Conservation (phyloP, 2,113 vertebrate species). For the Campylorhamphus procurvoides region DNA sequence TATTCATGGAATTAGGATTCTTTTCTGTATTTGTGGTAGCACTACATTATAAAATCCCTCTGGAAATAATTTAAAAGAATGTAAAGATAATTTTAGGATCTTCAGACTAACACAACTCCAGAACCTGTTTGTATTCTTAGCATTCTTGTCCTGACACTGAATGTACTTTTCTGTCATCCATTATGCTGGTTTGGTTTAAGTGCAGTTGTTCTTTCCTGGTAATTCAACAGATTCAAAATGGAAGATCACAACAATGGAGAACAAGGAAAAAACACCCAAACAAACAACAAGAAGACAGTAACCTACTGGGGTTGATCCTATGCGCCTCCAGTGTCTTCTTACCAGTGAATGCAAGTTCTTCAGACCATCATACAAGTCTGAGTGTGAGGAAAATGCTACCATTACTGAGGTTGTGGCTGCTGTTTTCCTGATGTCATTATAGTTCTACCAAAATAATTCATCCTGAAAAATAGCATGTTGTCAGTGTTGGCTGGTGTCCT, state of each 20-base stretch:
- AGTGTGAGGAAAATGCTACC: background rate
- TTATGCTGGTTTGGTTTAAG: background rate
- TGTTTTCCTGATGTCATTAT: background rate
- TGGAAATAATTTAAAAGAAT: background rate
- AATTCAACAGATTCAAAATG: background rate
- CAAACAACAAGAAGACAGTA: background rate
- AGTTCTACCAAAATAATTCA: background rate
- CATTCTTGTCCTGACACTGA: background rate
- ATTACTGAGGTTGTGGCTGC: background rate
- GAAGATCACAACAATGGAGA: background rate
- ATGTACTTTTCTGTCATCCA: fast-evolving
- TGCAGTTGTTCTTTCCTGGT: background rate
- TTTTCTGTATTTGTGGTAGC: background rate
- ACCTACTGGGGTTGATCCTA: background rate
- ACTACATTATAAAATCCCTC: background rate
- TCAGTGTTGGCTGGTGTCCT: background rate
- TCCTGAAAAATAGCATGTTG: background rate
- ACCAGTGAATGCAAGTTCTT: background rate
- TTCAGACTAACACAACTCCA: background rate
- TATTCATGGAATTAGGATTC: background rate
- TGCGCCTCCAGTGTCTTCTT: background rate
- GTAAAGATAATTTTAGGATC: background rate
- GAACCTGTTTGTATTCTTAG: background rate
- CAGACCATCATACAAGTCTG: background rate
- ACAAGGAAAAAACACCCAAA: background rate